Base-by-base conservation (phyloP, 2,113 vertebrate genomes). In the Mastomys coucha region DNA sequence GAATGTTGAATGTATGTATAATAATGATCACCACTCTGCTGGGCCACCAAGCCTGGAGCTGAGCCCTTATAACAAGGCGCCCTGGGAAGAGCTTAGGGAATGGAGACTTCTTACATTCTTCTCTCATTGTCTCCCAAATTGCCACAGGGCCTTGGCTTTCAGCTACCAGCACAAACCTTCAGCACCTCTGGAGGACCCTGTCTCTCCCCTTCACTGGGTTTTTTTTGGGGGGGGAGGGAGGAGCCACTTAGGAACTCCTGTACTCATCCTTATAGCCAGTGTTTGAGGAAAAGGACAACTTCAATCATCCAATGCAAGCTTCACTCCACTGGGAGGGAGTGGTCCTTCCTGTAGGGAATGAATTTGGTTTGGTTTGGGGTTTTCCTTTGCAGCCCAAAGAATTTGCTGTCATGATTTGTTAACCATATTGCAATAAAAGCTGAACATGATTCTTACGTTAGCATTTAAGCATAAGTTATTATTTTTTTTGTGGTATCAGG, bases 1-100 rank as follows among this genome's bases (percentile, higher is more conserved):
- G 99, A 99, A 99, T 99, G 99, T 98, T 99, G 99, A 99, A 99
- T 99, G 99, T 99, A 99, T 99, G 99, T 99, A 99, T 99, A 99
- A 99, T 97, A 77, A 97, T 91, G 86, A 96, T 93, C 99, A 98
- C 65, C 76, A 98, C 97, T 97, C 60, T 92, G 95, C 96, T 96
- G 94, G 97, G 98, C 88, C 96, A 92, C 92, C 97, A 98, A 99
- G 98, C 98, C 98, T 97, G 97, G 98, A 99, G 99, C 98, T 98
- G 99, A 99, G 99, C 87, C 98, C 98, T 98, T 63, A 28, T 99
- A 99, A 99, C 99, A 99, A 99, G 99, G 99, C 99, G 98, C 99
- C 99, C 98, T 97, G 99, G 99, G 99, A 99, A 99, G 99, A 99
- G 99, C 99, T 99, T 99, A 99, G 97, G 97, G 98, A 98, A 98